phyloP scores from a whole-genome alignment of 2,113 vertebrate genomes.

The Festucalex cinctus region DNA sequence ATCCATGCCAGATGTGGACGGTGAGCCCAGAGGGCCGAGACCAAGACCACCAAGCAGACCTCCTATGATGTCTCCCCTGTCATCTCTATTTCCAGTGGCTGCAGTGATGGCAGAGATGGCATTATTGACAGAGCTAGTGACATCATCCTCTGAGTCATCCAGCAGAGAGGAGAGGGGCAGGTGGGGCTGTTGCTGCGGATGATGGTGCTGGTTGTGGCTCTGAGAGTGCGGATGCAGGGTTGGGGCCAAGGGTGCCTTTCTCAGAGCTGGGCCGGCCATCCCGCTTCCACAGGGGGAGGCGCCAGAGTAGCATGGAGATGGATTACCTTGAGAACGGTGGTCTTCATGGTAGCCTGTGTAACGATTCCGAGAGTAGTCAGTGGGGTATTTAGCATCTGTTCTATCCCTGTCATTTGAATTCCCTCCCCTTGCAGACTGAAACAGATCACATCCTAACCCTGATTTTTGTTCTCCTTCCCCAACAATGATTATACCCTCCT shows the following conservation, averaged over 20 bases:
- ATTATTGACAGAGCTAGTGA: conserved; percentile 78
- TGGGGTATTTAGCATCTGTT: conserved; percentile 73
- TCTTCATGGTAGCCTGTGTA: conserved; percentile 80
- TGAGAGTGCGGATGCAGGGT: conserved; percentile 79
- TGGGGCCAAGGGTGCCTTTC: conserved; percentile 78
- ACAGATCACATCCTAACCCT: conserved; percentile 70
- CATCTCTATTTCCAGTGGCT: conserved; percentile 73
- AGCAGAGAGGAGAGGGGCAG: conserved; percentile 78
- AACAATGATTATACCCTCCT: conserved; percentile 72
- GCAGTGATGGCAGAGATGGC: conserved; percentile 79
- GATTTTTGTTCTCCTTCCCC: conserved; percentile 70
- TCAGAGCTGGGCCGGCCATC: conserved; percentile 74
- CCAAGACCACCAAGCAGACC: conserved; percentile 77
- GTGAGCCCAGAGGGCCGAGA: conserved; percentile 71
- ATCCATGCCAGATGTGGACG: conserved; percentile 72
- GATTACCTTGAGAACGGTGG: conserved; percentile 77
- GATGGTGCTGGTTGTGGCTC: conserved; percentile 75
- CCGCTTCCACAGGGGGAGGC: conserved; percentile 76
- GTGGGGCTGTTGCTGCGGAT: conserved; percentile 74
- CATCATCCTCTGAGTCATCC: conserved; percentile 80
- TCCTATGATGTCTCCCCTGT: conserved; percentile 77
- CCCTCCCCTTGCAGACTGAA: conserved; percentile 71
- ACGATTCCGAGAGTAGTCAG: conserved; percentile 78
- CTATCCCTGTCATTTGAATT: conserved; percentile 74
- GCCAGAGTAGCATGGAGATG: conserved; percentile 75